phyloP scores from a whole-genome alignment of 2,888 invertebrate genomes.

The Chaitophorus viminalis region DNA sequence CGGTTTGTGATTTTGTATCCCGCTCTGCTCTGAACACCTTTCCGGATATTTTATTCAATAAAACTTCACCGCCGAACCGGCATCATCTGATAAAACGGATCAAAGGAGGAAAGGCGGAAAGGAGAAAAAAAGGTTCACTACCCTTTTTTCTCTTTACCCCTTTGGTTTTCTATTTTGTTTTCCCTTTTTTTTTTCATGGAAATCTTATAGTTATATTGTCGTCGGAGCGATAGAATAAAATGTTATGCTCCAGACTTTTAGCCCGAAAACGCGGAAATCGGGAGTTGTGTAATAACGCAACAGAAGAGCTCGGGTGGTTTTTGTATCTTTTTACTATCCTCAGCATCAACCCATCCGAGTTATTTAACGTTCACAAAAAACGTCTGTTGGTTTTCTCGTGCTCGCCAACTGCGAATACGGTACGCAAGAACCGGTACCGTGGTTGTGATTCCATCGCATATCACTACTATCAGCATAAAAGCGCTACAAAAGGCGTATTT shows the following conservation, averaged over 20 bases:
- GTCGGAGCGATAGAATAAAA: not conserved
- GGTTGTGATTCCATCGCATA: too few species aligned
- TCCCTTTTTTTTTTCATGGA: not conserved
- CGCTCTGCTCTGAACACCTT: not conserved
- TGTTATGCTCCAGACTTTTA: not conserved
- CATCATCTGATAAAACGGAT: conserved; percentile 51
- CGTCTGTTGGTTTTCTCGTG: too few species aligned
- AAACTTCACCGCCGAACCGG: conserved; percentile 18
- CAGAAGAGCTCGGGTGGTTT: too few species aligned
- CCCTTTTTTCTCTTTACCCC: not conserved
- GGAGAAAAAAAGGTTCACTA: conserved; percentile 35
- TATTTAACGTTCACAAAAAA: too few species aligned
- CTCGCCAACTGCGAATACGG: too few species aligned
- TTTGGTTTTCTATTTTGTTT: not conserved
- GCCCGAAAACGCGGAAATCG: not conserved
- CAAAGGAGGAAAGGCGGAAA: not conserved
- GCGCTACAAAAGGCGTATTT: not conserved
- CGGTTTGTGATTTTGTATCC: conserved; percentile 22
- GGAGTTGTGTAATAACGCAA: too few species aligned
- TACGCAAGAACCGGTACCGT: too few species aligned
- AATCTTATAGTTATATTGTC: not conserved
- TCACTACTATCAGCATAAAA: not conserved
- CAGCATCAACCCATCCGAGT: too few species aligned
- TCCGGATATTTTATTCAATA: conserved; percentile 52
- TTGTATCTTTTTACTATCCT: too few species aligned